Percentiles rank a stretch among this genome's conserved stretches.
phyloP scores from a whole-genome alignment of 2,113 vertebrate species.

The Mastomys coucha region DNA sequence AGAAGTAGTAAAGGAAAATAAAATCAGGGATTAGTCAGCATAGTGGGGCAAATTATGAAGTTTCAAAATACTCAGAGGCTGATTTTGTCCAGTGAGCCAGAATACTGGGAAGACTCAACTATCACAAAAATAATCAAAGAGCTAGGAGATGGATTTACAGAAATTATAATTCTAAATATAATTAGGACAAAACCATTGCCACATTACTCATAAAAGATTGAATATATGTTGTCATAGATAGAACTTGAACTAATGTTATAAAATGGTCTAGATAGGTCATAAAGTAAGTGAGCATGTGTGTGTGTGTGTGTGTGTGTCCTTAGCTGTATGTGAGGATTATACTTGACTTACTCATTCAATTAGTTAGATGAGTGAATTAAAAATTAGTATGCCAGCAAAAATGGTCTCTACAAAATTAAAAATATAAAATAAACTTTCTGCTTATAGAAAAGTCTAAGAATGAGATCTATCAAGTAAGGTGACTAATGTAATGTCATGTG shows the following conservation, averaged over 20 bases:
- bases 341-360: background rate
- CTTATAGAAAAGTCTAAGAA: background rate
- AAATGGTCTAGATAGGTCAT: background rate
- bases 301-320: background rate
- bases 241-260: background rate
- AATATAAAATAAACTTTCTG: conserved; percentile 1
- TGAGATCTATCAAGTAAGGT: background rate
- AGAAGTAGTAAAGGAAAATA: background rate
- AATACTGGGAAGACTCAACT: background rate
- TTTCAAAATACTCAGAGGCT: background rate
- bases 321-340: background rate
- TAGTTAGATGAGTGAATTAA: background rate
- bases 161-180: conserved; percentile 50
- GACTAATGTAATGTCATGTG: background rate
- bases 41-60: conserved; percentile 45
- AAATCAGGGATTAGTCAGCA: background rate
- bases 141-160: background rate
- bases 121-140: background rate
- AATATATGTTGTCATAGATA: background rate
- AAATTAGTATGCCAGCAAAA: background rate
- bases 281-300: background rate
- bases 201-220: background rate
- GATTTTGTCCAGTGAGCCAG: background rate
- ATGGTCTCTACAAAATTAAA: background rate
- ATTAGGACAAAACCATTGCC: background rate